Evolutionary conservation across 2,888 invertebrate species (phyloP).

Genomic region (Allacma fusca): DNA sequence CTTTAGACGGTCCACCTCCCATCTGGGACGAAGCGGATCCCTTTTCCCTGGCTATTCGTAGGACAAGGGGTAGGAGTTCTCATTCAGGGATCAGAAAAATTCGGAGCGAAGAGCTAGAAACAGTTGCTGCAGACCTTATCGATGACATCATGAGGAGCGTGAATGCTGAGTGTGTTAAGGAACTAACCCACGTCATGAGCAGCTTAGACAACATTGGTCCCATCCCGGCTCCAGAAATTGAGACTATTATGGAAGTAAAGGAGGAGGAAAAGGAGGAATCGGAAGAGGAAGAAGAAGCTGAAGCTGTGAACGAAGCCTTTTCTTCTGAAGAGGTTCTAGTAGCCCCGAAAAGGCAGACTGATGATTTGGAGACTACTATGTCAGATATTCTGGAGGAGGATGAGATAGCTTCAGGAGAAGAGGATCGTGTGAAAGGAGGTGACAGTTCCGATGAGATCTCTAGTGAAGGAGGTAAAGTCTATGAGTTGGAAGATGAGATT

Average conservation of each 20-base stretch:
- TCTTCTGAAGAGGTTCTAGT: too few relatives aligned
- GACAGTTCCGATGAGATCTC: constrained; percentile 37
- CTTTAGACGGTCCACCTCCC: constrained; percentile 34
- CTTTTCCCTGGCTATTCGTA: constrained; percentile 32
- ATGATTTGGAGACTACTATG: neutral
- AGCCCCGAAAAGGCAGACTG: neutral
- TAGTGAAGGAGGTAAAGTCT: constrained; percentile 43
- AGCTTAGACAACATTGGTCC: neutral
- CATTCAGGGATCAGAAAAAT: constrained; percentile 24
- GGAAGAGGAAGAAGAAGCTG: constrained; percentile 25
- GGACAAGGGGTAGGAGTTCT: constrained; percentile 16
- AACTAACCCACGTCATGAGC: constrained; percentile 28
- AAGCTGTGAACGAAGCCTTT: too few relatives aligned
- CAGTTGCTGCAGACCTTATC: constrained; percentile 38
- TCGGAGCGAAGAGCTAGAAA: constrained; percentile 32
- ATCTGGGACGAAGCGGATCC: constrained; percentile 37
- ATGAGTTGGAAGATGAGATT: constrained; percentile 38
- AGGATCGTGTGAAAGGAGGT: neutral
- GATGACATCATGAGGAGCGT: constrained; percentile 41
- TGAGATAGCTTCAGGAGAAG: constrained; percentile 20
- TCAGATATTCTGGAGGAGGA: constrained; percentile 28
- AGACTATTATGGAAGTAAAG: constrained; percentile 41
- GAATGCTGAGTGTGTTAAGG: constrained; percentile 38
- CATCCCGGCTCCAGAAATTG: constrained; percentile 14
- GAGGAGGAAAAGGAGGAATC: constrained; percentile 38